A percentile compares a stretch with the other conserved stretches of the same genome.
These are phyloP conservation scores for Oikopleura vanhoeffeni DNA, from an alignment of 23 tunicate species.

Conservation along the genomic window DNA sequence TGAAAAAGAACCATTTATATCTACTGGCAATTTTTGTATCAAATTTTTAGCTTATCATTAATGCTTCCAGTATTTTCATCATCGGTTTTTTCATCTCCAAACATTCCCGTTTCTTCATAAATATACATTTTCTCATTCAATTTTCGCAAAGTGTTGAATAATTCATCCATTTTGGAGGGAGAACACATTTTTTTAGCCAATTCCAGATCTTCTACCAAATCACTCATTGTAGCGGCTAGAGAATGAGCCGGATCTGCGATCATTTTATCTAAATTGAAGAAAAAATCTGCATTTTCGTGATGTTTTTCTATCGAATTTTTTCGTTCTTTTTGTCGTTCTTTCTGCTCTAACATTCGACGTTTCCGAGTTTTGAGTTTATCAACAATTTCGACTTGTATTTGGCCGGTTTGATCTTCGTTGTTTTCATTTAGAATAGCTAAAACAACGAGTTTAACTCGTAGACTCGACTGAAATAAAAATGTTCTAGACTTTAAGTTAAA, in stretches of 20 bases:
- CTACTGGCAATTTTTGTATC: no score
- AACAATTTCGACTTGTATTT: background rate
- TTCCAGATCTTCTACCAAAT: background rate
- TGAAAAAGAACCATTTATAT: no score
- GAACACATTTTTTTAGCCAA: background rate
- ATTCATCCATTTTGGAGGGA: background rate
- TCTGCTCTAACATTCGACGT: background rate
- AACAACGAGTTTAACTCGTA: no score
- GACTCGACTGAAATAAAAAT: no score
- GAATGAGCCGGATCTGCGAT: background rate
- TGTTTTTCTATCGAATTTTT: background rate
- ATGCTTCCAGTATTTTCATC: no score
- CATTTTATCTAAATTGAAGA: background rate
- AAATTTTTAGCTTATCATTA: no score
- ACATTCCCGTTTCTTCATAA: background rate
- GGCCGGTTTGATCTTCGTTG: background rate
- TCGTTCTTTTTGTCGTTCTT: background rate
- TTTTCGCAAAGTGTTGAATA: background rate
- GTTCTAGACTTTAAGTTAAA: no score
- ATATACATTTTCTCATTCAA: background rate
- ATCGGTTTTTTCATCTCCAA: background rate
- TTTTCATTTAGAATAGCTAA: background rate
- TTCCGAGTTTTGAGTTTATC: background rate
- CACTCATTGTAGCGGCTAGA: background rate
- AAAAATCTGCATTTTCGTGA: slow-evolving; percentile 1